Evolutionary conservation across 2,113 vertebrate genomes (phyloP), one percentile per base, ranked within the genome.

Genomic region (Malurus elegans): DNA sequence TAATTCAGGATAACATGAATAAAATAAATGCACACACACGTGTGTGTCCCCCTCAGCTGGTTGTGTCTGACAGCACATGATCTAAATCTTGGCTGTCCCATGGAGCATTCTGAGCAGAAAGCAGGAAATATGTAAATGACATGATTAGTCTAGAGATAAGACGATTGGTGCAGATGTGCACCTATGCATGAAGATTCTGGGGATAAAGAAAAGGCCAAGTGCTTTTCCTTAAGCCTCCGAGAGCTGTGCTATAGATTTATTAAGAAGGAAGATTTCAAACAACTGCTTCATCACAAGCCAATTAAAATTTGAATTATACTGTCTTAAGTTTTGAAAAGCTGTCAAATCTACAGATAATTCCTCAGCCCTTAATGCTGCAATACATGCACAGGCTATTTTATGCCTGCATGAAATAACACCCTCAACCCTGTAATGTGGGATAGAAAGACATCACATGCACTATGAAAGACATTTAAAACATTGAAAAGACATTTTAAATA

Each of bases 261-360:
- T 88, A 78, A 47, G 75, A 66, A 64, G 9, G 25, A 79, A 86
- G 51, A 74, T 76, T 93, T 92, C 53, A 84, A 97, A 83, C 62
- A 96, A 83, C 44, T 67, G 79, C 86, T 82, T 89, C 70, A 80
- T 64, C 47, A 40, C 42, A 85, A 93, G 57, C 25, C 65, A 95
- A 95, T 96, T 95, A 96, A 92, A 94, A 94, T 86, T 38, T 70
- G 57, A 72, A 94, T 95, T 93, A 82, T 25, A 62, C 28, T 80
- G 40, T 78, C 78, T 85, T 86, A 90, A 67, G n/a, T 71, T 78
- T 87, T 87, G 76, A 95, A 89, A 87, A 91, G 61, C 40, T 89
- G 45, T 82, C 70, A 93, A 14, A 86, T 19, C 62, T 83, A 66
- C 64, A 81, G 74, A 80, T 88, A 84, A 81, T 70, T 86, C 57